Conservation (phyloP, 2,797 vertebrate species). For the Xiphorhynchus erythropygius region DNA sequence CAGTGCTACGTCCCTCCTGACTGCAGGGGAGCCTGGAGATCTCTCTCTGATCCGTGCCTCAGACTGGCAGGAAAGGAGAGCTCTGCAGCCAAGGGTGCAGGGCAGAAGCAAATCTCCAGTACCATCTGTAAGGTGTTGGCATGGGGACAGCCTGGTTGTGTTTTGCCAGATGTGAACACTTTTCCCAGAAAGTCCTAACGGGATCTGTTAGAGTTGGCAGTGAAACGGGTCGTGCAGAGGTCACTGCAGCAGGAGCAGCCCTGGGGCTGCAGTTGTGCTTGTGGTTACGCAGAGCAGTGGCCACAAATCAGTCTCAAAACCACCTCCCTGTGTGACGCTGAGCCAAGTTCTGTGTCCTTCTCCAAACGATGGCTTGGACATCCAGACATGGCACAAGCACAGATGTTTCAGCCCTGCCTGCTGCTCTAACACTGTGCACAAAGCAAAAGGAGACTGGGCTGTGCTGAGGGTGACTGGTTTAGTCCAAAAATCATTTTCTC, state of each 20-base stretch:
- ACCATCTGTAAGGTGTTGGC: neutral
- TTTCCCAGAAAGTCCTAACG: neutral
- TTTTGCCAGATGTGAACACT: neutral
- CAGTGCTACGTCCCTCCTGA: neutral
- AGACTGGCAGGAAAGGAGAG: neutral
- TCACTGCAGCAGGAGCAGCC: neutral
- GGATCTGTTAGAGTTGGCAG: neutral
- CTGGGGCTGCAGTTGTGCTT: neutral
- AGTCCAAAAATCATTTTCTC: neutral
- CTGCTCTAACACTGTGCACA: neutral
- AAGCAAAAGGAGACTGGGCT: neutral
- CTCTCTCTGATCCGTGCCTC: neutral
- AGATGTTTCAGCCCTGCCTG: rapidly evolving
- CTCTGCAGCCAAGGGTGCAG: neutral
- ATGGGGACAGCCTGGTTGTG: neutral
- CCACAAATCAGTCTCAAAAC: neutral
- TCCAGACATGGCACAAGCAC: rapidly evolving
- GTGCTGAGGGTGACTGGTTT: neutral
- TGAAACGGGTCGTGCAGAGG: neutral
- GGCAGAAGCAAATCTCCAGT: neutral
- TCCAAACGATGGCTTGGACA: neutral
- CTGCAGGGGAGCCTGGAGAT: neutral
- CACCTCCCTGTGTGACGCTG: neutral
- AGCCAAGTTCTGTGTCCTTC: neutral
- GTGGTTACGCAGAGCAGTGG: neutral